Percentiles rank a stretch among this genome's conserved stretches.
These are phyloP conservation scores for Melolontha melolontha DNA, from an alignment of 2,888 invertebrate species.

Conservation along the genomic window DNA sequence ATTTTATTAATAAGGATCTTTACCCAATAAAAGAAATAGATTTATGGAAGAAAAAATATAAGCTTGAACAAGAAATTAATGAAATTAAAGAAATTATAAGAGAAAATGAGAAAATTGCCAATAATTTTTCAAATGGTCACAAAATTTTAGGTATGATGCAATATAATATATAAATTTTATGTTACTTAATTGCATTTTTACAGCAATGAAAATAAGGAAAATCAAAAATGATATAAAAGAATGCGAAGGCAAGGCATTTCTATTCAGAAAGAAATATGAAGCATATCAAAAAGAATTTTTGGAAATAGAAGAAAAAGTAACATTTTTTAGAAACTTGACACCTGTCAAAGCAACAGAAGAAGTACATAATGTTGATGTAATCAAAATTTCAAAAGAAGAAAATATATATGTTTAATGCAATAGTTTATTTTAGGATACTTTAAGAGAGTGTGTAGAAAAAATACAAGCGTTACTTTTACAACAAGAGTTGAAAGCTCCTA, in stretches of 20 bases:
- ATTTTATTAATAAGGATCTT: constrained; percentile 15
- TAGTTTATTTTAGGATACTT: constrained; percentile 39
- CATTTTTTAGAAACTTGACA: constrained; percentile 43
- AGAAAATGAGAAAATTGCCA: constrained; percentile 26
- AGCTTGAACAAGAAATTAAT: constrained; percentile 25
- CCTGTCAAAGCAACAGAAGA: constrained; percentile 42
- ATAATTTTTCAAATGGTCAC: constrained; percentile 22
- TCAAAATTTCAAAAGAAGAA: neutral
- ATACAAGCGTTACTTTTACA: constrained; percentile 39
- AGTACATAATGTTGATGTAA: constrained; percentile 40
- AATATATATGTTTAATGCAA: neutral
- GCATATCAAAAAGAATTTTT: constrained; percentile 37
- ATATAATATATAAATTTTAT: neutral
- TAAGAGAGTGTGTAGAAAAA: constrained; percentile 44
- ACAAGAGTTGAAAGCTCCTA: constrained; percentile 11
- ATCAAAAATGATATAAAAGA: constrained; percentile 34
- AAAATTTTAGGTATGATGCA: constrained; percentile 41
- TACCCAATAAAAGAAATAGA: constrained; percentile 42
- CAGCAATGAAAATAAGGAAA: constrained; percentile 35
- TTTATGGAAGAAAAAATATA: constrained; percentile 43
- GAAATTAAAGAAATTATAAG: constrained; percentile 31
- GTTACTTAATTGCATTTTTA: neutral
- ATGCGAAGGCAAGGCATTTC: constrained; percentile 30
- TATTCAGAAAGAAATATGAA: constrained; percentile 32
- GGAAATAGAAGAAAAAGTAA: constrained; percentile 41